Evolutionary conservation across 2,888 invertebrate genomes (phyloP), one percentile per base, ranked within the genome.

Genomic region (Pollenia amentaria): DNA sequence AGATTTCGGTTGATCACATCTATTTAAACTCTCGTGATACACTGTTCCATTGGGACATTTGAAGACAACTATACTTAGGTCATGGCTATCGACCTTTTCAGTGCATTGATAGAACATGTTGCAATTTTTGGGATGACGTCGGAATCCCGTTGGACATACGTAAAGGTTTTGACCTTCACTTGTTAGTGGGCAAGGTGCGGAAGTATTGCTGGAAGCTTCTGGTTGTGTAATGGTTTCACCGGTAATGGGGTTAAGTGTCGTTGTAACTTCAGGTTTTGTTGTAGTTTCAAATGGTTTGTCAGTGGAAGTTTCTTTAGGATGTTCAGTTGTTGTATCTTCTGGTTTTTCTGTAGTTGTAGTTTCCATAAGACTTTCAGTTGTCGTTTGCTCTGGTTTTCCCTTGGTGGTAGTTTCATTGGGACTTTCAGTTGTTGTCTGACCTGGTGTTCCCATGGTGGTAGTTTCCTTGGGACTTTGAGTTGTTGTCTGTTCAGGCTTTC

Each of bases 81-180:
- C 96, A 90, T 95, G 95, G 64, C 94, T 95, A 42, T 95, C 94
- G 9, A 95, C 94, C 81, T 95, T 94, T 89, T 95, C 95, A 18
- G 96, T 96, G 90, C 97, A 97, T 92, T 97, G 97, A 91, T 97
- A 97, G 94, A 97, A 97, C 89, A 97, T 93, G 90, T 97, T 96
- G 90, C 97, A 97, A 90, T 96, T 96, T 91, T 96, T 96, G 0
- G 97, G 97, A 94, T 97, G 97, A 88, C 97, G 94, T 90, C 95
- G 95, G 93, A 97, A 97, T 51, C 97, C 97, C 8, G 97, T 96
- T 10, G 97, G 97, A 91, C 97, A 97, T 2, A 97, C 95, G 80
- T 96, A 95, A 14, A 96, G 93, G 87, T 96, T 94, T 93, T 97
- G 97, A 87, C 96, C 96, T 21, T 95, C 95, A 6, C 88, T 90